Evolutionary conservation across 2,888 invertebrate genomes (phyloP), one percentile per base, ranked within the genome.

Genomic region (Helleia helle): DNA sequence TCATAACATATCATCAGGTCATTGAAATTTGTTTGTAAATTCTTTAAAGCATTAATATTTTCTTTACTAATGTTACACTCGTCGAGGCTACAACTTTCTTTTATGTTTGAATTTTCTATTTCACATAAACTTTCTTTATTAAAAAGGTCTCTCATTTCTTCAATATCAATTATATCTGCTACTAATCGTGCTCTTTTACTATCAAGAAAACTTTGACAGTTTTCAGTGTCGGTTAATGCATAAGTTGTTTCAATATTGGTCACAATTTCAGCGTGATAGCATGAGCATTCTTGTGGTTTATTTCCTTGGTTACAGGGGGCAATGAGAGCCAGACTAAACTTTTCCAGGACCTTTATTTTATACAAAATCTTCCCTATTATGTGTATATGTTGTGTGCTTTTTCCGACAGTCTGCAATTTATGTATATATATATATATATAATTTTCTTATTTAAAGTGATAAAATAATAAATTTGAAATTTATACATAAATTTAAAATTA

Each of bases 281-380:
- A 83, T 8, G 69, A 51, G 48, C 73, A 76, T 6, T 65, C 62
- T 41, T 44, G 38, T 12, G 51, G 46, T 7, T 36, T 43, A 25
- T 56, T 54, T 1, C 71, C 64, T 58, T 68, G 67, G 1, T 71
- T 65, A 49, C 83, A 83, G 8, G 84, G 83, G 13, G 79, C 68
- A 49, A 83, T 65, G 26, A 84, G 48, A 4, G 83, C 84, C n/a
- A 64, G 50, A 41, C 71, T 62, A 52, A 84, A 84, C 46, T 74
- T 81, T 60, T 84, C 84, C 27, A 84, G 58, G 9, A 84, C 65
- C 52, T 80, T 83, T 9, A 84, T 51, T 58, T 83, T 83, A 38
- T 62, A 79, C 13, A 83, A 55, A 48, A 84, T 84, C 63, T 72
- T 83, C 11, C 74, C 81, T 56, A 69, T 80, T 42, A 80, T 71